Evolutionary conservation across 37 sponge, comb jelly and placozoan species (phyloP), one percentile per base, ranked within the genome.

Genomic region (Cladorhizidae sp.): DNA sequence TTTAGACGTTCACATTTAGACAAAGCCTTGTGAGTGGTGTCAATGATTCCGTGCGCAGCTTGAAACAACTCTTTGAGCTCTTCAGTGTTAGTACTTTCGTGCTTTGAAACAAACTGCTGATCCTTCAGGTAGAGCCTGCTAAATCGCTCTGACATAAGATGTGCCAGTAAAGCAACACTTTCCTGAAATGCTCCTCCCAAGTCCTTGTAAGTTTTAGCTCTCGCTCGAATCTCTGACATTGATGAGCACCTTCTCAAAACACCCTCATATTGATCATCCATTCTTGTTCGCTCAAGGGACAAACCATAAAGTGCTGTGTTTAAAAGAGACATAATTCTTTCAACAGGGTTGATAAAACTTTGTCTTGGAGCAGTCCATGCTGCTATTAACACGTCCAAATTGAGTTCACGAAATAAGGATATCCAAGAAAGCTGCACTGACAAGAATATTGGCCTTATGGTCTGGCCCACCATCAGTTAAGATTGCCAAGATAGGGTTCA

Each of bases 381-480:
- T 61, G 22, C 62, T 6, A 61, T 28, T 6, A 61, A 28, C 62
- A 61, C 25, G 25, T 61, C 62, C 7, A 61, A 28, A 28, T 61
- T 28, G 5, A 61, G 7, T 23, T 28, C 25, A 28, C 20, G 11
- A 61, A 61, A 61, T 6, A 61, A 22, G 21, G n/a, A 7, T n/a
- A 61, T 61, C 62, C 20, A 17, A 61, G 62, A 61, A 22, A 61
- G 20, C 25, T 61, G 62, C 25, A 61, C 62, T 26, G 62, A n/a
- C 62, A 61, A 28, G 25, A 26, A 22, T n/a, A 28, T 61, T 8
- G 20, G 20, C 7, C 62, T n/a, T 23, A 22, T 61, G 62, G 25
- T 61, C 62, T 26, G 62, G 62, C 6, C 62, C 62, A 61, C 62
- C 62, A 61, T 61, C 62, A 6, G 62, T 61, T 8, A 26, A 61